Evolutionary conservation across 2,797 vertebrate species (phyloP).

Genomic region (Enteromius trimaculatus): DNA sequence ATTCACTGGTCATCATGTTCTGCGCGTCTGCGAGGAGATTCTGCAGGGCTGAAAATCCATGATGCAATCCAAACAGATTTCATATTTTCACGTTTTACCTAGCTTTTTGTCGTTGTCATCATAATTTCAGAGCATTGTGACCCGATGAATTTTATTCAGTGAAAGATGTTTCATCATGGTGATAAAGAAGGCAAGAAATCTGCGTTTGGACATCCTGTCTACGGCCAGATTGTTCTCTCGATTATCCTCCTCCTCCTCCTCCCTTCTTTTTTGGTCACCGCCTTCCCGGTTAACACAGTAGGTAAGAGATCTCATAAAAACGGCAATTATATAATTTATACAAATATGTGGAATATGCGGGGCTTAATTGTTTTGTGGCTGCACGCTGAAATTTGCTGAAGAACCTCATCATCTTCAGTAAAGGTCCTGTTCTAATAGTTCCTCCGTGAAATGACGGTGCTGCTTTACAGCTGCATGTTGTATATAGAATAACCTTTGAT

Average conservation of each 20-base stretch:
- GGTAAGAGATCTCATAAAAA: conserved; percentile 45
- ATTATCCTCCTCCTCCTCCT: conserved; percentile 58
- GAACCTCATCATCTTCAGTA: too few relatives aligned
- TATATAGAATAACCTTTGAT: conserved; percentile 17
- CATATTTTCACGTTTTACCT: conserved; percentile 40
- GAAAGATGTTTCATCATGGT: conserved; percentile 67
- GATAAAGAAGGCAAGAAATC: conserved; percentile 58
- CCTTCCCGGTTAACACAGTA: conserved; percentile 60
- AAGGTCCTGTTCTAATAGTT: neutral
- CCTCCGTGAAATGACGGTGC: neutral
- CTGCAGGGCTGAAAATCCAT: conserved; percentile 40
- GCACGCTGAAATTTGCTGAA: neutral
- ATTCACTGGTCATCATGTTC: conserved; percentile 33
- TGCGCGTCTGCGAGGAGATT: conserved; percentile 42
- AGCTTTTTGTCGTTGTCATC: conserved; percentile 31
- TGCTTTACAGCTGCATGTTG: neutral
- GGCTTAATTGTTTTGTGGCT: neutral
- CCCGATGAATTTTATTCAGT: conserved; percentile 57
- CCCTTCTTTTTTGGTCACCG: conserved; percentile 53
- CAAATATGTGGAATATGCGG: neutral
- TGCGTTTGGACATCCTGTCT: conserved; percentile 54
- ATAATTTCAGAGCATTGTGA: conserved; percentile 54
- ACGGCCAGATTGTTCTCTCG: conserved; percentile 49
- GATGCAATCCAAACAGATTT: conserved; percentile 35
- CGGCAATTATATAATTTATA: neutral